Evolutionary conservation across 2,113 vertebrate species (phyloP).

Genomic region (Gyps fulvus): DNA sequence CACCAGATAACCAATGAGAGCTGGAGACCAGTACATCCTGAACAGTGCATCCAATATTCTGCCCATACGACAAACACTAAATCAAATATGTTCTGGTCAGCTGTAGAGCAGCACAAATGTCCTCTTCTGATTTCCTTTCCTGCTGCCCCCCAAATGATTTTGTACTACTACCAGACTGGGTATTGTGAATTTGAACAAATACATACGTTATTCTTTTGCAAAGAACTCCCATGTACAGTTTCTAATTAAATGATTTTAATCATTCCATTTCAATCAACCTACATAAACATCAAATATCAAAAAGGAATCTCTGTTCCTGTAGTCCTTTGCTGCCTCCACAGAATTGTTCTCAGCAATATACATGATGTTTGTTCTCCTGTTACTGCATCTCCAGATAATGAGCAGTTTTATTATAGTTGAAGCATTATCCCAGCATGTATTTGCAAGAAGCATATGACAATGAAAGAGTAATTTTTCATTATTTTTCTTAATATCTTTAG

Average conservation of each 20-base stretch:
- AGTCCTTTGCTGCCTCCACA: neutral
- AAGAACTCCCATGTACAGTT: neutral
- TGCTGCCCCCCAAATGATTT: neutral
- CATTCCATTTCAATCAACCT: neutral
- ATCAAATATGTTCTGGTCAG: neutral
- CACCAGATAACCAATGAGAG: neutral
- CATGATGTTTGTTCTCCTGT: constrained; percentile 34
- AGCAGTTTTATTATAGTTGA: constrained; percentile 43
- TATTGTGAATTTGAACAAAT: neutral
- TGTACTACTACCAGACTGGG: neutral
- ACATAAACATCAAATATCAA: constrained; percentile 10
- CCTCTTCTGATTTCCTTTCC: neutral
- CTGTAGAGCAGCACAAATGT: neutral
- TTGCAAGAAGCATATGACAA: constrained; percentile 28
- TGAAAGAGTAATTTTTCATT: constrained; percentile 31
- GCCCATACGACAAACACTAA: neutral
- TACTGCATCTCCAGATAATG: constrained; percentile 48
- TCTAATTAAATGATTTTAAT: neutral
- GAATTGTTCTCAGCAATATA: neutral
- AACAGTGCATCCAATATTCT: neutral
- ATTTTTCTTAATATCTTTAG: constrained; percentile 30
- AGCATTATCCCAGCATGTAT: constrained; percentile 43
- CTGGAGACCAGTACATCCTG: neutral
- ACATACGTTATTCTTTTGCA: neutral
- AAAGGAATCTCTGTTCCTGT: neutral